phyloP scores from a whole-genome alignment of 2,113 vertebrate species.

The Hypomesus transpacificus region DNA sequence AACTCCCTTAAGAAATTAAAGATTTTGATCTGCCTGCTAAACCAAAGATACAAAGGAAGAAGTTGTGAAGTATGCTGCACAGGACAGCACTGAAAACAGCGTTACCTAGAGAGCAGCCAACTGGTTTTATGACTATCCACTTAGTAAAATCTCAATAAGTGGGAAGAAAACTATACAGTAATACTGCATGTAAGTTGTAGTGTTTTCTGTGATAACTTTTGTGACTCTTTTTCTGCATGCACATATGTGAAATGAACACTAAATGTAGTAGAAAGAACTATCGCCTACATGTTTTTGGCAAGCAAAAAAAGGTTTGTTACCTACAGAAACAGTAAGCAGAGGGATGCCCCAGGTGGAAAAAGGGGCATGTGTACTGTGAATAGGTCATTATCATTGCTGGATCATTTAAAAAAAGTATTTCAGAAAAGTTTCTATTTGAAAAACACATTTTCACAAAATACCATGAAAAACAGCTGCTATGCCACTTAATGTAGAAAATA shows the following conservation, averaged over 20 bases:
- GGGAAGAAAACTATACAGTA: not conserved
- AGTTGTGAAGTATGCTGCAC: too few species aligned
- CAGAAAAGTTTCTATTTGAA: not conserved
- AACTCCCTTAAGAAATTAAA: too few species aligned
- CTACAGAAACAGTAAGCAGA: not conserved
- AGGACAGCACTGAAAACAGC: not conserved
- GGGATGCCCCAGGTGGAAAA: not conserved
- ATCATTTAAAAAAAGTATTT: not conserved
- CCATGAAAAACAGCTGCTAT: conserved; percentile 27
- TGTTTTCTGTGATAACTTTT: too few species aligned
- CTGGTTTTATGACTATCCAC: not conserved
- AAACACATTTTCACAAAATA: not conserved
- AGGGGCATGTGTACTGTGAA: not conserved
- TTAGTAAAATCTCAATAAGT: too few species aligned
- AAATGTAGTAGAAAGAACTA: too few species aligned
- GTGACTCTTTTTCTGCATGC: too few species aligned
- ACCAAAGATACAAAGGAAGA: too few species aligned
- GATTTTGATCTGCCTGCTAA: too few species aligned
- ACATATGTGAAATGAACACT: too few species aligned
- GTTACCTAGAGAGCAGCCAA: not conserved
- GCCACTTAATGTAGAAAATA: conserved; percentile 36
- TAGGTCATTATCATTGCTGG: not conserved
- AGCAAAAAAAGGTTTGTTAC: conserved; percentile 5
- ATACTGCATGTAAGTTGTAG: not conserved
- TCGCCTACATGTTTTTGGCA: conserved; percentile 20